Percentiles rank a stretch among this genome's conserved stretches.
Conservation (phyloP, 2,888 invertebrate species). For the Octodonta nipae region DNA sequence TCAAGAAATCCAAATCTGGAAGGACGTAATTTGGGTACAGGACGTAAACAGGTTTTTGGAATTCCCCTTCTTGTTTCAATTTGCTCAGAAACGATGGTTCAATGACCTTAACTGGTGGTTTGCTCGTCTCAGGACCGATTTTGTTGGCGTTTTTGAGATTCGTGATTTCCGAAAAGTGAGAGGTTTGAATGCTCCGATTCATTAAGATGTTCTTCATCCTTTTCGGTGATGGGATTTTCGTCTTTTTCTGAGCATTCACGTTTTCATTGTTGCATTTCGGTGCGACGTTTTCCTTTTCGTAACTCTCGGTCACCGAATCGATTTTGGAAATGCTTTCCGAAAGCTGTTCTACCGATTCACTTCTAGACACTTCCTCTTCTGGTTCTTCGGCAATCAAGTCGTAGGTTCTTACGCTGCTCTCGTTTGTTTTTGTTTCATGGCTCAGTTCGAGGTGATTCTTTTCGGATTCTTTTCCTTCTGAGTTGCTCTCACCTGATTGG, state of each 20-base stretch:
- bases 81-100: conserved; percentile 59
- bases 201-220: conserved; percentile 37
- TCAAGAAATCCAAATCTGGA: conserved; percentile 75
- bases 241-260: conserved; percentile 12
- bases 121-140: conserved; percentile 15
- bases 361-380: conserved; percentile 40
- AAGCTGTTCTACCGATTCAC: conserved; percentile 37
- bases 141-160: conserved; percentile 28
- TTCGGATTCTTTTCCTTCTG: conserved; percentile 34
- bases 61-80: conserved; percentile 39
- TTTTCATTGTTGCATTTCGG: conserved; percentile 39
- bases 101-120: conserved; percentile 46
- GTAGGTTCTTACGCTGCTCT: conserved; percentile 28
- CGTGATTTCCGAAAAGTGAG: conserved; percentile 35
- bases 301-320: conserved; percentile 27
- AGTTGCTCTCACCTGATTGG: conserved; percentile 43
- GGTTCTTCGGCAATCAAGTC: conserved; percentile 45
- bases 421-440: conserved; percentile 36
- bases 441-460: conserved; percentile 20
- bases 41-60: conserved; percentile 69
- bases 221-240: conserved; percentile 12
- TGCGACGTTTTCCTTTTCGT: conserved; percentile 14
- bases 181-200: conserved; percentile 66
- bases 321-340: conserved; percentile 36
- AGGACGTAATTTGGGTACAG: conserved; percentile 83